phyloP scores from a whole-genome alignment of 2,888 invertebrate genomes.

The Cotesia congregata region DNA sequence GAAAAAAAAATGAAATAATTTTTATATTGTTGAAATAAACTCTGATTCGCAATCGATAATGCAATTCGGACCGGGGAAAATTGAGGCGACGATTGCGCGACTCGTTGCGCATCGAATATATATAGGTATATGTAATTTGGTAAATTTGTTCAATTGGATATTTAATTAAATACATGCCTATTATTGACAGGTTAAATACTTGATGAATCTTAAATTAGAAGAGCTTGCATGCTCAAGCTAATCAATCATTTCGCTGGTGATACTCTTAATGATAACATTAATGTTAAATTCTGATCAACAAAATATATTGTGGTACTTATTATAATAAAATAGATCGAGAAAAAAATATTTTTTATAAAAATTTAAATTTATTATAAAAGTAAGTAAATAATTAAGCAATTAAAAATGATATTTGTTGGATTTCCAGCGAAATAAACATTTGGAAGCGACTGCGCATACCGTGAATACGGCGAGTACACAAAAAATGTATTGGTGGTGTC shows the following conservation, averaged over 20 bases:
- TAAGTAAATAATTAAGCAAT: not conserved
- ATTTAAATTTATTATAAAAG: not conserved
- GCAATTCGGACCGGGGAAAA: conserved; percentile 42
- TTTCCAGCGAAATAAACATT: conserved; percentile 15
- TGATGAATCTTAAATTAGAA: not conserved
- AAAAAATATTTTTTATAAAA: not conserved
- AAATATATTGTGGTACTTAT: too few species aligned
- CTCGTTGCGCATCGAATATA: conserved; percentile 37
- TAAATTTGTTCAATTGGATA: not conserved
- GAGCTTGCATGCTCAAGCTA: not conserved
- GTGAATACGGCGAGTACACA: conserved; percentile 11
- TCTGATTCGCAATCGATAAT: conserved; percentile 43
- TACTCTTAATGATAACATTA: too few species aligned
- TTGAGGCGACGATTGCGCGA: conserved; percentile 40
- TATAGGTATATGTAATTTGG: conserved; percentile 19
- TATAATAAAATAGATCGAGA: too few species aligned
- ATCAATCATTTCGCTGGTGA: not conserved
- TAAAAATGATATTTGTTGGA: not conserved
- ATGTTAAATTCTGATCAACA: too few species aligned
- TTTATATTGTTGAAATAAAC: conserved; percentile 1
- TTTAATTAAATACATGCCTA: not conserved
- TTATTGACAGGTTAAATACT: not conserved
- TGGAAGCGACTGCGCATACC: conserved; percentile 17
- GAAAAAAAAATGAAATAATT: not conserved
- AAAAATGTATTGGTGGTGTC: conserved; percentile 13